Conservation (phyloP, 2,113 vertebrate genomes). For the Oreochromis tanganicae region DNA sequence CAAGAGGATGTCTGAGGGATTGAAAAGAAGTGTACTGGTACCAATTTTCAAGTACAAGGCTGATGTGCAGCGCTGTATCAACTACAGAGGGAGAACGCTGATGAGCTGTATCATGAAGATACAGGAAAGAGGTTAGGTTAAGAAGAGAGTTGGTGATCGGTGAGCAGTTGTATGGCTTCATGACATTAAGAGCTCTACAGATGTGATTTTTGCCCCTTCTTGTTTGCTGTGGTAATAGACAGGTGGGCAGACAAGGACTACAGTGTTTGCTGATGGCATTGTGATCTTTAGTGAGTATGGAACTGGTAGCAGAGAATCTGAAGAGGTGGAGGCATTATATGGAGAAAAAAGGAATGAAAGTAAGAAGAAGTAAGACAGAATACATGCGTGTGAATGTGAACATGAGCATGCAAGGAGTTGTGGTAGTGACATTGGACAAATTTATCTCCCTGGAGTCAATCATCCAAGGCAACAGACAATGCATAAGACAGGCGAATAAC, state of each 20-base stretch:
- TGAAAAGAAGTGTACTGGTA: not conserved
- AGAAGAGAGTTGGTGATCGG: not conserved
- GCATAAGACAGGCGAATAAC: not conserved
- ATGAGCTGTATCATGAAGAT: not conserved
- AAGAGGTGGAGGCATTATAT: not conserved
- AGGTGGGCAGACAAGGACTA: not conserved
- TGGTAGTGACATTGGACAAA: not conserved
- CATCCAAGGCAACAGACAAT: not conserved
- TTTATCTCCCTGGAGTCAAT: not conserved
- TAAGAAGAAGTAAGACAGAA: not conserved
- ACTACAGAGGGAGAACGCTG: not conserved
- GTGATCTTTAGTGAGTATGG: not conserved
- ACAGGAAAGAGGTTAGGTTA: not conserved
- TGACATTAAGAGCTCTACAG: not conserved
- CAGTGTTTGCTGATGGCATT: not conserved
- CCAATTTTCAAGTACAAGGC: not conserved
- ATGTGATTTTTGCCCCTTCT: not conserved
- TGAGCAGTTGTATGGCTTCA: not conserved
- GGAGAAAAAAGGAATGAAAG: not conserved
- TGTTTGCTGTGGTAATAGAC: not conserved
- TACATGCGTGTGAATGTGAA: not conserved
- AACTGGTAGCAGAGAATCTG: not conserved
- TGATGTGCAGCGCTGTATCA: not conserved
- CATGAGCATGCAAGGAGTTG: not conserved
- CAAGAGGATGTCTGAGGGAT: not conserved